Conservation (phyloP, 2,797 vertebrate species). For the Sebastiscus albofasciatus region DNA sequence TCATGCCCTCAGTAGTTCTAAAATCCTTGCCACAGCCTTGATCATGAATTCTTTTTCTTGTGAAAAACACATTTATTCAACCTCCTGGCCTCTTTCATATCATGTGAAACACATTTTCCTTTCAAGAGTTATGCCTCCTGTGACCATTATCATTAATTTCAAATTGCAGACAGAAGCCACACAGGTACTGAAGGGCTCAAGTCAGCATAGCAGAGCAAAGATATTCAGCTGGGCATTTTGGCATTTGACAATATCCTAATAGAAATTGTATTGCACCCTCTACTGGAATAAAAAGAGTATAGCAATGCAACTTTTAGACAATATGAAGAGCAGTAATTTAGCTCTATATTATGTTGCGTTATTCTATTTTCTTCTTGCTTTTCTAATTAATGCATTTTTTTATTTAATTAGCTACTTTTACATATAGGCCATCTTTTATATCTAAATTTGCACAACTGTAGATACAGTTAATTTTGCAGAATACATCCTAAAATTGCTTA, state of each 20-base stretch:
- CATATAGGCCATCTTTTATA: background rate
- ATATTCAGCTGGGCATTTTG: background rate
- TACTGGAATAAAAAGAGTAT: slow-evolving; percentile 68
- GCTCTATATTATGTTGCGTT: background rate
- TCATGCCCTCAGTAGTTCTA: background rate
- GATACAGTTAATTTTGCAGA: background rate
- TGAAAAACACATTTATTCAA: background rate
- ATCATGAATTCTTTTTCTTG: background rate
- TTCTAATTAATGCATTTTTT: background rate
- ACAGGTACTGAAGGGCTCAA: background rate
- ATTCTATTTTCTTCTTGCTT: background rate
- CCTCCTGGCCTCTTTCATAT: background rate
- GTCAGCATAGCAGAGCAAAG: background rate
- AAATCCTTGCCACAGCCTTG: background rate
- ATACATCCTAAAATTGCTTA: background rate
- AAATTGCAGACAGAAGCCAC: background rate
- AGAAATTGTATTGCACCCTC: slow-evolving; percentile 70
- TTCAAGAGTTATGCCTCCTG: background rate
- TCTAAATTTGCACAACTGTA: background rate
- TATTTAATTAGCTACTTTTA: background rate
- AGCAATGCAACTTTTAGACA: background rate
- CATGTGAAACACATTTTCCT: background rate
- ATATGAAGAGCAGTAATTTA: background rate
- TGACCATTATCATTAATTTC: background rate
- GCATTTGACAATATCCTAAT: background rate